Conservation (phyloP, 2,888 invertebrate species). For the Itoplectis maculator region DNA sequence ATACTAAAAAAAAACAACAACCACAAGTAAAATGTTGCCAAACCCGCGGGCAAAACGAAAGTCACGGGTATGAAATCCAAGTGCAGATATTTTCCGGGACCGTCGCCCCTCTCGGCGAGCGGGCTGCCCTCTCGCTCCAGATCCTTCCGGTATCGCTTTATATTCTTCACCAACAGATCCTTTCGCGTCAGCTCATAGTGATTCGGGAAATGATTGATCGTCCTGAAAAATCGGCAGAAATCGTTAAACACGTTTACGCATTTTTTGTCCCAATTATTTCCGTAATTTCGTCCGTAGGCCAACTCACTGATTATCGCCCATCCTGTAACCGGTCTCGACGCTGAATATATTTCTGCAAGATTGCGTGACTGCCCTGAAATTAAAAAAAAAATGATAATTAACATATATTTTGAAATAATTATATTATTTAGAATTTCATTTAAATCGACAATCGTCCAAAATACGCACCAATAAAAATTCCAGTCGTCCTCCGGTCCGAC, state of each 20-base stretch:
- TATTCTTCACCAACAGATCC: slow-evolving; percentile 97
- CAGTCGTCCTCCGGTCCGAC: slow-evolving; percentile 96
- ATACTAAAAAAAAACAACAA: no score
- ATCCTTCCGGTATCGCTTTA: slow-evolving; percentile 96
- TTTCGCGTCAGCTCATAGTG: slow-evolving; percentile 98
- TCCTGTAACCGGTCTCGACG: slow-evolving; percentile 95
- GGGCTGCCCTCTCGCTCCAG: slow-evolving; percentile 95
- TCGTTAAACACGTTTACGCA: not conserved
- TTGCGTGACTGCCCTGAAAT: slow-evolving; percentile 91
- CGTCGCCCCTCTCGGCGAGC: slow-evolving; percentile 93
- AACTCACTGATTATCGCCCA: slow-evolving; percentile 95
- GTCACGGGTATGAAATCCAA: slow-evolving; percentile 97
- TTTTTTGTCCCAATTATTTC: slow-evolving; percentile 15
- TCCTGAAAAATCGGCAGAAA: slow-evolving; percentile 84
- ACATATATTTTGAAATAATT: not conserved
- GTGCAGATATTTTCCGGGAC: slow-evolving; percentile 90
- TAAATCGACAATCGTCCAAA: no score
- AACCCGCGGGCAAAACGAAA: slow-evolving; percentile 94
- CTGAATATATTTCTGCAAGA: slow-evolving; percentile 97
- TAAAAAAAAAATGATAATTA: not conserved
- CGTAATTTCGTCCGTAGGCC: not conserved
- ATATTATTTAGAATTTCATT: no score
- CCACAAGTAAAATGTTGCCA: no score
- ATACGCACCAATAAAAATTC: slow-evolving; percentile 98
- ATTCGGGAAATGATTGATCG: slow-evolving; percentile 98